phyloP scores from a whole-genome alignment of 2,113 vertebrate species.

The Halcyon senegalensis region DNA sequence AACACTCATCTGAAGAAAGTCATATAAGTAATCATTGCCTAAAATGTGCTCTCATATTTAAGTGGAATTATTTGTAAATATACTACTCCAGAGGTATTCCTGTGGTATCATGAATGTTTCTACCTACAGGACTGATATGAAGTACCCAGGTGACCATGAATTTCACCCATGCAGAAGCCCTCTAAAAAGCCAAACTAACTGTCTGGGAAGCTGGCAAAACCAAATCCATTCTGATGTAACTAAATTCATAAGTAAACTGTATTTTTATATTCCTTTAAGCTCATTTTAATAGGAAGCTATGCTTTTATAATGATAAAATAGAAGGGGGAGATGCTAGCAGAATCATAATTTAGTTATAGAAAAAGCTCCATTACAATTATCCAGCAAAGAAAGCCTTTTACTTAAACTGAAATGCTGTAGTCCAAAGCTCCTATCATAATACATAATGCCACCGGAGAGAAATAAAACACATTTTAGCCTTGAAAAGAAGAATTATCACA shows the following conservation, averaged over 20 bases:
- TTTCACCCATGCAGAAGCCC: background rate
- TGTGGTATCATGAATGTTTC: background rate
- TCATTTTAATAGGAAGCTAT: background rate
- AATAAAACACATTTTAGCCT: background rate
- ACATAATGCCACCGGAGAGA: background rate
- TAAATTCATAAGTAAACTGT: background rate
- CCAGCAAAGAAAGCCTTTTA: background rate
- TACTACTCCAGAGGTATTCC: background rate
- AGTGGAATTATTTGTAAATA: background rate
- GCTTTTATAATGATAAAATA: background rate
- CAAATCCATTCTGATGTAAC: background rate
- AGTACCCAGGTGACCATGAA: background rate
- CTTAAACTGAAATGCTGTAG: background rate
- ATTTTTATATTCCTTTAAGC: background rate
- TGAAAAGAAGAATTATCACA: background rate
- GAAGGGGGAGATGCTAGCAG: background rate
- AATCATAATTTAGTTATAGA: background rate
- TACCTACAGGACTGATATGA: background rate
- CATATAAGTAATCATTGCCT: background rate
- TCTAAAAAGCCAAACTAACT: background rate
- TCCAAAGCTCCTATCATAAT: background rate
- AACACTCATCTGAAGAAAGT: background rate
- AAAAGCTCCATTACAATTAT: background rate
- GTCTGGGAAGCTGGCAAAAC: background rate
- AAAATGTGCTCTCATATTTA: background rate